Base-by-base conservation (phyloP, 2,888 invertebrate species). In the Phyllotreta striolata region DNA sequence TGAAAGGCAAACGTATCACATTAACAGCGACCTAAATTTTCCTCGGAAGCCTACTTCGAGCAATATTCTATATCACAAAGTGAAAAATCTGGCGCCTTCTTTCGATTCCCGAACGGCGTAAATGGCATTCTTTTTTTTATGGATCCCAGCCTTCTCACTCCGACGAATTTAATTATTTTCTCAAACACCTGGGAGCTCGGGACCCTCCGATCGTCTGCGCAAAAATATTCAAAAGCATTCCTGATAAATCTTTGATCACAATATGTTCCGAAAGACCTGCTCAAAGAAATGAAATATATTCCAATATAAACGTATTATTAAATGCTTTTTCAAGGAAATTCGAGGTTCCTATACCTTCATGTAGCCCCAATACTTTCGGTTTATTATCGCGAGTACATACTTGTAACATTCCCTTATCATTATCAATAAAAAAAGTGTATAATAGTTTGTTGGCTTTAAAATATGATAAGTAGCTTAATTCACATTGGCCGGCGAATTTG, bases 201-300 rank as follows among this genome's bases (percentile, higher is more conserved):
- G 39, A 24, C 49, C 35, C 59, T 52, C 37, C 35, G 9, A 24
- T 12, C 13, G 13, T 52, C 41, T 60, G 44, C 8, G 39, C 49
- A 51, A 41, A 60, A 60, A 60, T 60, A 60, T 60, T 60, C 60
- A 60, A 60, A 60, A 37, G 60, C 60, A 60, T 60, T 60, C 60
- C 44, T 38, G 52, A 60, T 60, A 60, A 60, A 60, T 60, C 60
- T 60, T 60, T 60, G 60, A 60, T 60, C 52, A 60, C 60, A 60
- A 60, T 60, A 47, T 60, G 60, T 60, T 52, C 52, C 44, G 41
- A 60, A 54, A 60, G 44, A 60, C 37, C 54, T 54, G 52, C 24
- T 54, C 51, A 35, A 41, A 44, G 47, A 60, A 54, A 60, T 60
- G 54, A 60, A 60, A 60, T 60, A 60, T 60, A 60, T 54, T 54